Evolutionary conservation across 1,140 invertebrate genomes (phyloP).

Genomic region (Homalodisca vitripennis): DNA sequence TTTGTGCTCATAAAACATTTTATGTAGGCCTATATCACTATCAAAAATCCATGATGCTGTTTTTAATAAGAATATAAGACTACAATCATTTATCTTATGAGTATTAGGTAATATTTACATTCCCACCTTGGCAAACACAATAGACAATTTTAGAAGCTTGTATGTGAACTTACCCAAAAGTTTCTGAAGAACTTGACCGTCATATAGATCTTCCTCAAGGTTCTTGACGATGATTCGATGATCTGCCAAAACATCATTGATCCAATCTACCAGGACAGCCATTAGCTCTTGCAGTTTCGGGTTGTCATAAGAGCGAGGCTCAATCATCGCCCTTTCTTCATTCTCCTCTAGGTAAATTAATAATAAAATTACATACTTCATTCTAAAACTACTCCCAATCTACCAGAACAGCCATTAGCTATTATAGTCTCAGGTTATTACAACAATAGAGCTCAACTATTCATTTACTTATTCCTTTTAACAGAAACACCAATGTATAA

Average conservation of each 20-base stretch:
- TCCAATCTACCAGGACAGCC: slow-evolving; percentile 93
- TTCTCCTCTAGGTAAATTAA: slow-evolving; percentile 96
- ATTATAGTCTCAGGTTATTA: slow-evolving; percentile 83
- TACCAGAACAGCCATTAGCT: slow-evolving; percentile 85
- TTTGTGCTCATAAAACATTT: no score
- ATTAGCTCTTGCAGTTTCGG: slow-evolving; percentile 85
- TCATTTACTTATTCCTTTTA: no score
- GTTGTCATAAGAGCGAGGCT: slow-evolving; percentile 82
- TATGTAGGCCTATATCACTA: no score
- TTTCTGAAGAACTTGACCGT: slow-evolving; percentile 98
- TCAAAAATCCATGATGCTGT: no score
- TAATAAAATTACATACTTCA: no score
- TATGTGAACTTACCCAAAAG: slow-evolving; percentile 66
- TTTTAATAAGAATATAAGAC: no score
- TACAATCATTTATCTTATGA: no score
- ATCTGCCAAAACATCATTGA: slow-evolving; percentile 96
- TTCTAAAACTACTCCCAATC: no score
- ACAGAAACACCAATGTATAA: no score
- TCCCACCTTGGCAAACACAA: background rate
- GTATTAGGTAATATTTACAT: slow-evolving; percentile 5
- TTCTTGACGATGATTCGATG: slow-evolving; percentile 98
- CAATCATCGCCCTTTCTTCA: slow-evolving; percentile 95
- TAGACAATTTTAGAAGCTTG: no score
- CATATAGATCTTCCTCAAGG: slow-evolving; percentile 96
- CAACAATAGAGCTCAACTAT: slow-evolving; percentile 89